A percentile compares a stretch with the other conserved stretches of the same genome.
Evolutionary conservation across 2,113 vertebrate species (phyloP).

Genomic region (Garra rufa): DNA sequence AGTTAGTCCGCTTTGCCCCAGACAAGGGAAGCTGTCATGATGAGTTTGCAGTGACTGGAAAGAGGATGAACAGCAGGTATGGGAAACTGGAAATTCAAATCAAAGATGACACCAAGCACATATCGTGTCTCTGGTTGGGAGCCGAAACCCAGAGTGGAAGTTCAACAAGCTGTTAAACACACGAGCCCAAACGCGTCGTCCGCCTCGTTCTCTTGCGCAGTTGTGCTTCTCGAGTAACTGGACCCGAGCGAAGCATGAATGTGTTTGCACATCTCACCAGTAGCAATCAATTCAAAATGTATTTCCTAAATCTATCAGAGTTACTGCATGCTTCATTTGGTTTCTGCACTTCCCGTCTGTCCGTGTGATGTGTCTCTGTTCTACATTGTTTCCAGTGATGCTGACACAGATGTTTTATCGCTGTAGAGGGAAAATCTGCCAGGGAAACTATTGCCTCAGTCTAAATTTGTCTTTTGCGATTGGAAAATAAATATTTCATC

Average conservation of each 20-base stretch:
- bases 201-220: not conserved
- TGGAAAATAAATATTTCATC: slow-evolving; percentile 67
- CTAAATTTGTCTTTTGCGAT: slow-evolving; percentile 59
- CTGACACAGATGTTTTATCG: slow-evolving; percentile 63
- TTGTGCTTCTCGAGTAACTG: not conserved
- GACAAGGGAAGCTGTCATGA: slow-evolving; percentile 52
- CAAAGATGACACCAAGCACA: slow-evolving; percentile 49
- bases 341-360: slow-evolving; percentile 27
- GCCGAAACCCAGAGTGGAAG: not conserved
- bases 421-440: slow-evolving; percentile 53
- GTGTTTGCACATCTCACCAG: not conserved
- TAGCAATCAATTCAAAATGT: not conserved
- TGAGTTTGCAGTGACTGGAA: slow-evolving; percentile 50
- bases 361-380: slow-evolving; percentile 42
- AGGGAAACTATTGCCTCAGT: slow-evolving; percentile 60
- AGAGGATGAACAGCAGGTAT: slow-evolving; percentile 43
- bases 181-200: not conserved
- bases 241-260: not conserved
- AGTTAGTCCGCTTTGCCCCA: slow-evolving; percentile 34
- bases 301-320: slow-evolving; percentile 13
- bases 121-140: not conserved
- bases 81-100: slow-evolving; percentile 51
- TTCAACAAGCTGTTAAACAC: slow-evolving; percentile 10
- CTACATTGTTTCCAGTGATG: slow-evolving; percentile 50
- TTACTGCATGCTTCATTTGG: slow-evolving; percentile 11